Evolutionary conservation across 1,140 invertebrate species (phyloP), one percentile per base, ranked within the genome.

Genomic region (Euwallacea fornicatus): DNA sequence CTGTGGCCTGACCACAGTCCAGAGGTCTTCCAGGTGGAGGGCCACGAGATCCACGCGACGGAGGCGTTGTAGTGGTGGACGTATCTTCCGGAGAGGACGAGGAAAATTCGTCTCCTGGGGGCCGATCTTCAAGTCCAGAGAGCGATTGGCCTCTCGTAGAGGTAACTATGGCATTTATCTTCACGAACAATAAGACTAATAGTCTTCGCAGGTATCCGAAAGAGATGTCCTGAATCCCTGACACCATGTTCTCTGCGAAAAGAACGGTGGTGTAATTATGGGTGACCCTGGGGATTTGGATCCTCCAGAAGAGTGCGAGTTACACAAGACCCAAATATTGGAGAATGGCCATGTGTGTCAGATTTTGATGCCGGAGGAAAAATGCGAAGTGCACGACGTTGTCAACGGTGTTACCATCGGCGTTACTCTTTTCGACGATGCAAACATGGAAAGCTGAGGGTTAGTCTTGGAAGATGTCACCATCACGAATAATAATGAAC

Each of bases 1-100:
- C 87, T 58, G 84, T 88, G 76, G 88, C 88, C 80, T 90, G 88
- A 89, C 88, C 85, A 79, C 82, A 82, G 76, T 80, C 83, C 82
- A 79, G 83, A 82, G 54, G 53, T 50, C 59, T 42, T 47, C 66
- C 69, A 55, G 43, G 21, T 15, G 58, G 66, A 56, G 72, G 68
- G 66, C 7, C 76, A 71, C 53, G 66, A 73, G 59, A 77, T 67
- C 72, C 53, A 73, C 16, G 75, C 70, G 16, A 78, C 72, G n/a
- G 69, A 59, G 60, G 73, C 76, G 42, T 44, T 66, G 53, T 53
- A 64, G 59, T 72, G 43, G 71, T 72, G 59, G 71, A 71, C 66
- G 54, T 75, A 61, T 33, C 43, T 63, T 56, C 65, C 62, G 44
- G 73, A 73, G 50, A 73, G 69, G 15, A 73, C 11, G 71, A 72